Evolutionary conservation across 2,888 invertebrate species (phyloP).

Genomic region (Dolichomitus sp.): DNA sequence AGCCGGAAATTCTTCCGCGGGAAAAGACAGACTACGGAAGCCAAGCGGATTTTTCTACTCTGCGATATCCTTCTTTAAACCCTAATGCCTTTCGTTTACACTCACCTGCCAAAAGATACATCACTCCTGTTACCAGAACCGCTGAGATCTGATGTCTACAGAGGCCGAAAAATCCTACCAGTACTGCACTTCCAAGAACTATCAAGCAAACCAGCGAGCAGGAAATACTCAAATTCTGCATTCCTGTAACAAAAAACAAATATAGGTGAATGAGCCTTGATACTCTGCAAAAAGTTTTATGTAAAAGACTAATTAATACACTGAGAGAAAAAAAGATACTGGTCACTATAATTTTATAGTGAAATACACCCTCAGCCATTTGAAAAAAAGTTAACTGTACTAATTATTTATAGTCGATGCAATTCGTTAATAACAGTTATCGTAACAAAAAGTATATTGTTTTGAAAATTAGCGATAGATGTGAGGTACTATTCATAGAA

Average conservation of each 20-base stretch:
- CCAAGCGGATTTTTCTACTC: not conserved
- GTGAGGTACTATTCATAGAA: too few species aligned
- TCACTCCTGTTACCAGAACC: conserved; percentile 96
- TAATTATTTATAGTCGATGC: too few species aligned
- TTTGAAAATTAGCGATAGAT: too few species aligned
- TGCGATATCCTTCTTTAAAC: not conserved
- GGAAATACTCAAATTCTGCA: conserved; percentile 98
- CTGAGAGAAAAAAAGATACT: too few species aligned
- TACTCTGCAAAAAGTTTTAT: not conserved
- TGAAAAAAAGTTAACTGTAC: too few species aligned
- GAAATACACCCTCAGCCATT: too few species aligned
- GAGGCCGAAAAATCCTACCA: conserved; percentile 96
- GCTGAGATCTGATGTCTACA: conserved; percentile 97
- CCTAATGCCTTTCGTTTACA: not conserved
- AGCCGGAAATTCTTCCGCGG: conserved; percentile 6
- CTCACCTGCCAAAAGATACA: conserved; percentile 96
- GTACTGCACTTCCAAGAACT: conserved; percentile 94
- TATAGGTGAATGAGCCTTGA: not conserved
- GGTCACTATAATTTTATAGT: too few species aligned
- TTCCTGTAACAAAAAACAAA: conserved; percentile 88
- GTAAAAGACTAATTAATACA: not conserved
- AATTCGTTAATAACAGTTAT: too few species aligned
- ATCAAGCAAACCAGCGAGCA: conserved; percentile 97
- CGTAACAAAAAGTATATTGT: too few species aligned
- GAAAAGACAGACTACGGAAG: not conserved